These are phyloP conservation scores for Scomberomorus guttatus DNA, from an alignment of 2,797 vertebrate species.

Conservation along the genomic window DNA sequence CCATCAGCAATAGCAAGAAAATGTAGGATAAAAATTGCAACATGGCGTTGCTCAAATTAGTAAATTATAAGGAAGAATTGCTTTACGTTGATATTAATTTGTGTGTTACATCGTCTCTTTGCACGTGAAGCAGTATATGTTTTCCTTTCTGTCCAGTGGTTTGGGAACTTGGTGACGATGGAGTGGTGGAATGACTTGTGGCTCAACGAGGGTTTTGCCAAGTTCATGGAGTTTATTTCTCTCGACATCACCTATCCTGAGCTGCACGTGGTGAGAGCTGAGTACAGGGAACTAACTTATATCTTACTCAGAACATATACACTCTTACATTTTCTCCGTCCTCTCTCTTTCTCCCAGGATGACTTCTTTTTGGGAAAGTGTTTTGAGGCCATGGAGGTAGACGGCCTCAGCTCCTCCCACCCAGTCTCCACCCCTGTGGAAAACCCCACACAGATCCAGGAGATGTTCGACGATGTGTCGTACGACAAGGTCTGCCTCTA, in stretches of 20 bases:
- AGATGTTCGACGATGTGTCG: conserved; percentile 96
- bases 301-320: not conserved
- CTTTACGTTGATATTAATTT: not conserved
- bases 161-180: conserved; percentile 97
- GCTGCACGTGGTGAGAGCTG: conserved; percentile 89
- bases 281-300: not conserved
- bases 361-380: conserved; percentile 92
- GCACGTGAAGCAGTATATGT: not conserved
- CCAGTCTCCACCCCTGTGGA: conserved; percentile 91
- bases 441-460: conserved; percentile 91
- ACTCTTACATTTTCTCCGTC: not conserved
- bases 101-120: not conserved
- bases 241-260: conserved; percentile 91
- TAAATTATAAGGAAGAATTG: not conserved
- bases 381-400: conserved; percentile 92
- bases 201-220: conserved; percentile 96
- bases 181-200: conserved; percentile 98
- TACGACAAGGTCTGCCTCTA: conserved; percentile 90
- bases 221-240: conserved; percentile 95
- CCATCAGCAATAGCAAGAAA: not conserved
- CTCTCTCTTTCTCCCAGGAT: conserved; percentile 77
- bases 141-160: conserved; percentile 87
- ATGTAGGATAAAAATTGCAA: not conserved
- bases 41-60: not conserved
- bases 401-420: conserved; percentile 93